Evolutionary conservation across 30 jellyfish, hydroid and myxozoan species (phyloP), one percentile per base, ranked within the genome.

Genomic region (Phacellophora camtschatica): DNA sequence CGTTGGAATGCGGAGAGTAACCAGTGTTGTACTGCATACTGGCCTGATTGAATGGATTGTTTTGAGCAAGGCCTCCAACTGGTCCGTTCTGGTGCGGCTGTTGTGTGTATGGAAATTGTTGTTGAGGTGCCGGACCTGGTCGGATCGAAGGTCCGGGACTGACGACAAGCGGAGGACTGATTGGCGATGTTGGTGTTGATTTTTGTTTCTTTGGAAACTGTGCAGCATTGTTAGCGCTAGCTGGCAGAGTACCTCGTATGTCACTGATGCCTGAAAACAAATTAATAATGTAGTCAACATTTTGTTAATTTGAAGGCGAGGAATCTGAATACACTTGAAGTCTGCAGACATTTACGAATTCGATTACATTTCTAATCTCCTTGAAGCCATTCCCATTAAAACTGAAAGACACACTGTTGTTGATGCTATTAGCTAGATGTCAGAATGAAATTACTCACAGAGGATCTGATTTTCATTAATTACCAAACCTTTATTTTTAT

Each of bases 161-260:
- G 10, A 72, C 32, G 27, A 76, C 84, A 39, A 66, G 72, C 31
- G 81, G 74, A 23, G 88, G 24, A 8, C 72, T 65, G 24, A 61
- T 4, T 30, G 87, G 49, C 22, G 71, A 23, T 0, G 87, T 24
- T 18, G 68, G 73, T 36, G 82, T 49, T 2, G 90, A 77, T 31
- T 74, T 71, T 1, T 65, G 24, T 53, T 74, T 85, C 51, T 63
- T 36, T 0, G 74, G 87, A 36, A 85, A 85, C 55, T 62, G 76
- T 4, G 90, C 66, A 25, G 50, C 81, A 46, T 27, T 68, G 54
- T 43, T 66, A 3, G 86, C 96, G 25, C 50, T 49, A 19, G 88
- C 88, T 16, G 90, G 96, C 24, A 85, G 81, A 22, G 83, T 66
- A 12, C 86, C 90, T 42, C 83, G 63, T 55, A 85, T 85, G 34